Evolutionary conservation across 37 sponge, comb jelly and placozoan species (phyloP).

Genomic region (Halisarca cf. caerulea): DNA sequence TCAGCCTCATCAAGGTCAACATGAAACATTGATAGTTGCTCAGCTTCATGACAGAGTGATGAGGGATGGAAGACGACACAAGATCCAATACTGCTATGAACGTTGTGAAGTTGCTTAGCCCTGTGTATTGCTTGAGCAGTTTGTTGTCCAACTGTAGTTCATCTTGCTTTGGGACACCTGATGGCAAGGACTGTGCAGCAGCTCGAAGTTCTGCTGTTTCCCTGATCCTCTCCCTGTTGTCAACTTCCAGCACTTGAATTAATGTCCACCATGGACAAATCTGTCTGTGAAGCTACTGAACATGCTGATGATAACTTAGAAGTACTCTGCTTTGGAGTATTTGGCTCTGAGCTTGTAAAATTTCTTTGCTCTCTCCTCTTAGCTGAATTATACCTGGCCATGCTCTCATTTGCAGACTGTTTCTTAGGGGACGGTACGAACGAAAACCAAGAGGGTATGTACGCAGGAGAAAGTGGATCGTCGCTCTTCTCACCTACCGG

Average conservation of each 20-base stretch:
- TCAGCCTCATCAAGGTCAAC: constrained; percentile 17
- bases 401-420: neutral
- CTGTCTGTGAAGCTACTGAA: constrained; percentile 39
- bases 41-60: neutral
- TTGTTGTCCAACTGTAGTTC: constrained; percentile 23
- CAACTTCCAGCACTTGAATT: constrained; percentile 29
- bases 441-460: constrained; percentile 32
- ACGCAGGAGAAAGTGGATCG: constrained; percentile 45
- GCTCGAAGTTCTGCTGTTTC: constrained; percentile 10
- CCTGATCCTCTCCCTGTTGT: neutral
- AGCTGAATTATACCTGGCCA: neutral
- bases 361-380: too few species aligned
- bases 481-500: constrained; percentile 1
- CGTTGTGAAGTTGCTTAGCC: constrained; percentile 31
- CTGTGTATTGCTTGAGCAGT: constrained; percentile 40
- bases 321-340: too few species aligned
- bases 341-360: too few species aligned
- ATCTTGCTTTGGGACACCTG: constrained; percentile 26
- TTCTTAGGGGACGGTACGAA: constrained; percentile 19
- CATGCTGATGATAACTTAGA: too few species aligned
- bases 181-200: neutral
- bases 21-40: neutral
- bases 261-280: constrained; percentile 15
- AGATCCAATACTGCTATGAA: constrained; percentile 37
- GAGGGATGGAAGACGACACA: constrained; percentile 23